A percentile compares a stretch with the other conserved stretches of the same genome.
Evolutionary conservation across 92 coral and sea anemone genomes (phyloP).

Genomic region (Ricordea florida): DNA sequence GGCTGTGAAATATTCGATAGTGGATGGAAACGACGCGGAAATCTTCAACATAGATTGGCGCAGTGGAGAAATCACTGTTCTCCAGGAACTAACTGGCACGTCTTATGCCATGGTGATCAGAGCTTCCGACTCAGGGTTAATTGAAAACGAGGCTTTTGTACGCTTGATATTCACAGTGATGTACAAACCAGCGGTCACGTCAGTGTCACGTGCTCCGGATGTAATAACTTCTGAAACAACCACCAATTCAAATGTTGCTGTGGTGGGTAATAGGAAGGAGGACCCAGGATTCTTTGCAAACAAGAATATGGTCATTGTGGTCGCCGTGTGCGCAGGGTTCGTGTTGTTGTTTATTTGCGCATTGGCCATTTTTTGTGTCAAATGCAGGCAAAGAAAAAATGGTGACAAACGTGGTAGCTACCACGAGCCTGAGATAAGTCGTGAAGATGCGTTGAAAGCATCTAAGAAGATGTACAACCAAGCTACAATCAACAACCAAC

Average conservation of each 20-base stretch:
- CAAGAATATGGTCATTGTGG: constrained; percentile 68
- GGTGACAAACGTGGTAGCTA: constrained; percentile 56
- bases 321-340: constrained; percentile 65
- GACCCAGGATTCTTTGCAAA: constrained; percentile 52
- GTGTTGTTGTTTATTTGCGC: constrained; percentile 49
- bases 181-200: neutral
- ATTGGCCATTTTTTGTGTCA: constrained; percentile 47
- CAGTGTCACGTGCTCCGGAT: neutral
- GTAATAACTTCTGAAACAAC: neutral
- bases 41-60: constrained; percentile 64
- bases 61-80: constrained; percentile 68
- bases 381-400: constrained; percentile 45
- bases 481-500: constrained; percentile 47
- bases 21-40: constrained; percentile 59
- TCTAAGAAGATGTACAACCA: constrained; percentile 92
- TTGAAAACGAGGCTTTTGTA: constrained; percentile 42
- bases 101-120: constrained; percentile 62
- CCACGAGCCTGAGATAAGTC: constrained; percentile 81
- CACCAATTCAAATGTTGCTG: constrained; percentile 12
- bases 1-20: constrained; percentile 49
- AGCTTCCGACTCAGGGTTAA: constrained; percentile 71
- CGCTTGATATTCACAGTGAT: neutral
- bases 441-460: constrained; percentile 82
- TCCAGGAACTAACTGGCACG: constrained; percentile 30
- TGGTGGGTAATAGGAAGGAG: constrained; percentile 31